phyloP scores from a whole-genome alignment of 2,888 invertebrate genomes.

The Dasypolia templi region DNA sequence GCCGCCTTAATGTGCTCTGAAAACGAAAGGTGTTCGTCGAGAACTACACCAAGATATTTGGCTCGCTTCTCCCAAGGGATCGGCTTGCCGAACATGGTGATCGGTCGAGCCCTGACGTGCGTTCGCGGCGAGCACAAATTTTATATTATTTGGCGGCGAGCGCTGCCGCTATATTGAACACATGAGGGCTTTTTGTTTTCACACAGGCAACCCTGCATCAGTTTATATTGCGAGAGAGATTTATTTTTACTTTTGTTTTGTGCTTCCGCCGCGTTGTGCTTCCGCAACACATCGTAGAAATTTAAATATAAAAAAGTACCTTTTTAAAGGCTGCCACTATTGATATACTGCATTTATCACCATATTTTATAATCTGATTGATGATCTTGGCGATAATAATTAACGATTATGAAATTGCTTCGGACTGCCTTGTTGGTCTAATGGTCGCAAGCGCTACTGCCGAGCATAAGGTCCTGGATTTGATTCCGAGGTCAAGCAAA shows the following conservation, averaged over 20 bases:
- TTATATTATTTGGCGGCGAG: no score
- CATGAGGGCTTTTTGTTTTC: constrained; percentile 61
- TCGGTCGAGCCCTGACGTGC: no score
- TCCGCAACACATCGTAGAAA: no score
- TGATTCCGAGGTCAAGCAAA: background rate
- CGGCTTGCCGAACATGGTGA: no score
- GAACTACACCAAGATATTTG: constrained; percentile 44
- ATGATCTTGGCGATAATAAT: background rate
- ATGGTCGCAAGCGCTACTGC: background rate
- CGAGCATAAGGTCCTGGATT: background rate
- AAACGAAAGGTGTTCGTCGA: no score
- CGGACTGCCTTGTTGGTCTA: background rate
- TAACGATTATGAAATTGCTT: background rate
- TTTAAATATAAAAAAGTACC: background rate
- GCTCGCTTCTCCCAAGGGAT: no score
- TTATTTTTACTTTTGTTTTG: constrained; percentile 56
- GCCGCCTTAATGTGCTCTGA: no score
- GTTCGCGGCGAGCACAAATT: no score
- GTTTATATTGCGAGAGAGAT: constrained; percentile 55
- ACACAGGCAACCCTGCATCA: constrained; percentile 43
- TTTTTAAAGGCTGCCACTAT: background rate
- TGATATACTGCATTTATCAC: background rate
- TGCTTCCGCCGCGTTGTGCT: no score
- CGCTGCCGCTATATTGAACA: constrained; percentile 57
- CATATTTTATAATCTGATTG: background rate